A percentile compares a stretch with the other conserved stretches of the same genome.
Evolutionary conservation across 1,140 invertebrate species (phyloP).

Genomic region (Elysia chlorotica): DNA sequence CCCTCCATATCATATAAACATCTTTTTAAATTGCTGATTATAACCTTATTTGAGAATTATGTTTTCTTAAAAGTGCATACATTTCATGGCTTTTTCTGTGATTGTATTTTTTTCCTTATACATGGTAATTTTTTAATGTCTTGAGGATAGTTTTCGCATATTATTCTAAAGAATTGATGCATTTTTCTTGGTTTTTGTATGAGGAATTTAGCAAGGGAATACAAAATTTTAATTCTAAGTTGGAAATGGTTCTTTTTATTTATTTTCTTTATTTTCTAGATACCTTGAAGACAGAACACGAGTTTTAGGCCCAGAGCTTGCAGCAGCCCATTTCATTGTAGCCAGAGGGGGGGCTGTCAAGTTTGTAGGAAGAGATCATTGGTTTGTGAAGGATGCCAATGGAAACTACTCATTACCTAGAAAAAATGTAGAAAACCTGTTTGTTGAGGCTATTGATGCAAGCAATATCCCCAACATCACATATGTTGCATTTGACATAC

Average conservation of each 20-base stretch:
- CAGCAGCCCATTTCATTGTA: conserved; percentile 14
- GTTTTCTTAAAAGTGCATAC: no score
- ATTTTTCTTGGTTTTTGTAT: no score
- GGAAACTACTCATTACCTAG: background rate
- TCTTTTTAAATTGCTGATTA: no score
- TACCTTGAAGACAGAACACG: background rate
- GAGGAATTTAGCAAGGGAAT: no score
- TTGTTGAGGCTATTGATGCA: conserved; percentile 12
- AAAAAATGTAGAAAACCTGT: background rate
- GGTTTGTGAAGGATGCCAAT: conserved; percentile 1
- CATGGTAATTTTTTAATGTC: no score
- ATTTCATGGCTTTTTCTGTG: no score
- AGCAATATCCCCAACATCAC: conserved; percentile 5
- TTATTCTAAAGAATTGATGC: no score
- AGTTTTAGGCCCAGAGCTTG: conserved; percentile 4
- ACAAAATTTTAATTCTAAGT: background rate
- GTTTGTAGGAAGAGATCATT: conserved; percentile 6
- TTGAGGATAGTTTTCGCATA: no score
- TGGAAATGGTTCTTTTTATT: background rate
- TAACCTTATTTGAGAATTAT: no score
- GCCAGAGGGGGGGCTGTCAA: conserved; percentile 12
- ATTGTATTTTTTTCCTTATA: no score
- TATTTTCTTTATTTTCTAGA: background rate
- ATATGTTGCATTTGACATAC: conserved; percentile 8
- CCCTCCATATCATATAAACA: no score